Evolutionary conservation across 2,113 vertebrate genomes (phyloP).

Genomic region (Tragulus kanchil): DNA sequence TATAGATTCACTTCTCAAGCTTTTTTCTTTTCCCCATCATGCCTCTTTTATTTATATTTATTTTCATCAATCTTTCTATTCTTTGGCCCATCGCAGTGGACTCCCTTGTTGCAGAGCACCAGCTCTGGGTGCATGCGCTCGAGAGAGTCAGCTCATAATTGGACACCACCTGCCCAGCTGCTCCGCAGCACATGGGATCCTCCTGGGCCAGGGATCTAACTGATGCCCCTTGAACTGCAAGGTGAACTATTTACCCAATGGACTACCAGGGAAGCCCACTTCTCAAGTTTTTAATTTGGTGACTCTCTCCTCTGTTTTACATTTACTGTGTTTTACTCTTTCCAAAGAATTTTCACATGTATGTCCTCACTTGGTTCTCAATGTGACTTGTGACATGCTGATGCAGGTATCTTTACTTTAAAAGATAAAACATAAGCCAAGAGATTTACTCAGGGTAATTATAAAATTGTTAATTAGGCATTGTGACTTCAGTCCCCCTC

Average conservation of each 20-base stretch:
- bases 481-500: background rate
- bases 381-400: background rate
- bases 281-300: background rate
- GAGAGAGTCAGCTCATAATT: too few species aligned
- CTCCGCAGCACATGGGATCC: too few species aligned
- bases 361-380: background rate
- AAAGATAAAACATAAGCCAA: slow-evolving; percentile 30
- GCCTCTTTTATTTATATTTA: too few species aligned
- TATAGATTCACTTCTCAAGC: background rate
- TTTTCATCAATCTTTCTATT: too few species aligned
- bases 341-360: background rate
- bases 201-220: too few species aligned
- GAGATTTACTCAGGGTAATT: background rate
- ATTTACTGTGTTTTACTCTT: background rate
- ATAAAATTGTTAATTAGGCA: background rate
- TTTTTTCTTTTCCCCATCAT: too few species aligned
- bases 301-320: background rate
- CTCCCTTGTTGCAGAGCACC: too few species aligned
- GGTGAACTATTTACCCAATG: too few species aligned
- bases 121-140: too few species aligned
- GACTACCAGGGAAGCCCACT: background rate
- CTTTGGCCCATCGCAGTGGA: too few species aligned
- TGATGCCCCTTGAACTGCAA: too few species aligned
- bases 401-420: background rate
- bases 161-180: too few species aligned